These are phyloP conservation scores for Scaptomyza flava DNA, from an alignment of 2,888 invertebrate species.

Conservation along the genomic window DNA sequence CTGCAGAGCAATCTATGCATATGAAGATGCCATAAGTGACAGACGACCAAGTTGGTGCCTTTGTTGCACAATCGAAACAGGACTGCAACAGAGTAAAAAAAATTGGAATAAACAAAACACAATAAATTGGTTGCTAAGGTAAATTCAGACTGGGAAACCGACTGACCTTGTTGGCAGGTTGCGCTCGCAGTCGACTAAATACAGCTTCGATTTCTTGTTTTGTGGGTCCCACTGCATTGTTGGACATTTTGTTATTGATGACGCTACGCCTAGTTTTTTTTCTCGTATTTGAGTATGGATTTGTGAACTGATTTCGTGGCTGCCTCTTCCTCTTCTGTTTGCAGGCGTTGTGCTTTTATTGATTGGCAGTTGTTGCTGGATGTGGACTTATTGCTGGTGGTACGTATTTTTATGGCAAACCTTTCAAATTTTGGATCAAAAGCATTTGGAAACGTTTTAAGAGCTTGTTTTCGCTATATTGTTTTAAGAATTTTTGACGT, in stretches of 20 bases:
- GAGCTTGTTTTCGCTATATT: conserved; percentile 32
- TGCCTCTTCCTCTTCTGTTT: conserved; percentile 18
- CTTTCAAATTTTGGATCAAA: conserved; percentile 30
- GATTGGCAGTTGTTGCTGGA: conserved; percentile 35
- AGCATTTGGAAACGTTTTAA: conserved; percentile 38
- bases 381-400: conserved; percentile 10
- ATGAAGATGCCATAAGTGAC: conserved; percentile 99
- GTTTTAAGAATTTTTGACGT: conserved; percentile 54
- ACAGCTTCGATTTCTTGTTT: conserved; percentile 96
- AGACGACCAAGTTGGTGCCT: conserved; percentile 99
- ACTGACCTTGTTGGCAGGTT: conserved; percentile 95
- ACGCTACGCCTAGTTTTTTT: conserved; percentile 7
- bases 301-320: conserved; percentile 44
- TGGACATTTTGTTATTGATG: conserved; percentile 61
- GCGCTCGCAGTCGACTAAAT: conserved; percentile 94
- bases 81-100: conserved; percentile 86
- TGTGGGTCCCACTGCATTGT: conserved; percentile 89
- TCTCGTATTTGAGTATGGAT: conserved; percentile 4
- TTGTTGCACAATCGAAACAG: conserved; percentile 99
- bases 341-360: not conserved
- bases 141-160: not conserved
- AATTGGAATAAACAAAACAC: not conserved
- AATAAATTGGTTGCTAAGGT: not conserved
- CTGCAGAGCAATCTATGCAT: conserved; percentile 99
- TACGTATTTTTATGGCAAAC: conserved; percentile 15